These are phyloP conservation scores for Nansenia antarctica DNA, from an alignment of 2,113 vertebrate species.

Conservation along the genomic window DNA sequence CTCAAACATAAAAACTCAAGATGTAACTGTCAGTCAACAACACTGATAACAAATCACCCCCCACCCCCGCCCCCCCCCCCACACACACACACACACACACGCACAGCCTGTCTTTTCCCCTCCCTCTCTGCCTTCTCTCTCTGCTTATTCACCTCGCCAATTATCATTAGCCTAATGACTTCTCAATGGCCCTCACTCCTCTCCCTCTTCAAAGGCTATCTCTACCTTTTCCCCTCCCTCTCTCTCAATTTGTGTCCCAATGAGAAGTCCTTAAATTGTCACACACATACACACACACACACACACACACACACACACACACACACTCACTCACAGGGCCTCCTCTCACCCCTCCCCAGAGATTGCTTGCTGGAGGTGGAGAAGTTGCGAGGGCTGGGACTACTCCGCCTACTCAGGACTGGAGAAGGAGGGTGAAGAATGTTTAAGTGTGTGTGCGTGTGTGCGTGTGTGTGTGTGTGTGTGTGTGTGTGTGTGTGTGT, in stretches of 20 bases:
- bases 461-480: constrained; percentile 13
- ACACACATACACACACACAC: constrained; percentile 25
- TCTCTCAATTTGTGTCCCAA: constrained; percentile 58
- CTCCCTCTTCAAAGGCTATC: constrained; percentile 66
- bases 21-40: constrained; percentile 57
- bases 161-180: constrained; percentile 76
- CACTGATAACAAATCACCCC: constrained; percentile 45
- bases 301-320: constrained; percentile 14
- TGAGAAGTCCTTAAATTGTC: constrained; percentile 61
- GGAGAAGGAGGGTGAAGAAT: constrained; percentile 23
- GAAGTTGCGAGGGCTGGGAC: constrained; percentile 7
- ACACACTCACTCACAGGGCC: constrained; percentile 4
- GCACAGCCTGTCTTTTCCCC: not conserved
- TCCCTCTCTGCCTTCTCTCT: constrained; percentile 57
- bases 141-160: constrained; percentile 71
- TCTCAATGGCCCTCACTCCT: constrained; percentile 64
- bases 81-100: too few species aligned
- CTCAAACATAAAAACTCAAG: constrained; percentile 2
- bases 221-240: constrained; percentile 49
- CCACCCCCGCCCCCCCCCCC: constrained; percentile 31
- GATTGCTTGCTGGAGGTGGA: constrained; percentile 21
- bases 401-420: constrained; percentile 24
- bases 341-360: constrained; percentile 4
- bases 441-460: not conserved
- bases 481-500: not conserved